Conservation (phyloP, 2,888 invertebrate genomes). For the Odontocerum albicorne region DNA sequence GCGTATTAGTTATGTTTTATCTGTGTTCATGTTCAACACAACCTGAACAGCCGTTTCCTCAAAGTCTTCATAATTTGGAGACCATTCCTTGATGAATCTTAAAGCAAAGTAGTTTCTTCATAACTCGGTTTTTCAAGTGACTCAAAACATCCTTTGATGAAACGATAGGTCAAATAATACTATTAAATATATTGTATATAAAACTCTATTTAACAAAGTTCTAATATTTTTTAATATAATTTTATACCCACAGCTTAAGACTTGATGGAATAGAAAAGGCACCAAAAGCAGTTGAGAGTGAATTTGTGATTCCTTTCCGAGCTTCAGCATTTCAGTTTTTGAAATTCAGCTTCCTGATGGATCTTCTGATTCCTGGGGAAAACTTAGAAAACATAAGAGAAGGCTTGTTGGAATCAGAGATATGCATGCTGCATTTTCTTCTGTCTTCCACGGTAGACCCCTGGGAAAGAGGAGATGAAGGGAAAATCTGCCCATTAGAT, state of each 20-base stretch:
- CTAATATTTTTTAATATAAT: neutral
- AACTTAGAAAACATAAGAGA: slow-evolving; percentile 33
- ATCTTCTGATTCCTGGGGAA: slow-evolving; percentile 56
- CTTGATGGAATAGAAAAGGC: slow-evolving; percentile 63
- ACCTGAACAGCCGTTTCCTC: too few species aligned
- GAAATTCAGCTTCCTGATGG: slow-evolving; percentile 61
- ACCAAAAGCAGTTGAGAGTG: slow-evolving; percentile 48
- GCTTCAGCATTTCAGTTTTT: slow-evolving; percentile 62
- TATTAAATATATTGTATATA: too few species aligned
- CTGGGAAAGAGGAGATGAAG: slow-evolving; percentile 63
- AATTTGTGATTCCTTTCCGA: slow-evolving; percentile 58
- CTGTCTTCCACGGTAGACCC: slow-evolving; percentile 61
- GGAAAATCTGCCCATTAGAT: slow-evolving; percentile 50
- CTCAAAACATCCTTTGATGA: too few species aligned
- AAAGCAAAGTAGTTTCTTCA: too few species aligned
- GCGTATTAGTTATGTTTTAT: too few species aligned
- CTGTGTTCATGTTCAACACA: too few species aligned
- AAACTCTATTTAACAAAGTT: too few species aligned
- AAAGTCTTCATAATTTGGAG: too few species aligned
- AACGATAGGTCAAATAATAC: too few species aligned
- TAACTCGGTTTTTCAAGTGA: too few species aligned
- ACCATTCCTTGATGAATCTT: too few species aligned
- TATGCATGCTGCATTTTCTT: slow-evolving; percentile 47
- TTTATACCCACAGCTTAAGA: slow-evolving; percentile 50
- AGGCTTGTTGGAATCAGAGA: slow-evolving; percentile 49